A percentile compares a stretch with the other conserved stretches of the same genome.
Evolutionary conservation across 2,113 vertebrate species (phyloP).

Genomic region (Pluvianellus socialis): DNA sequence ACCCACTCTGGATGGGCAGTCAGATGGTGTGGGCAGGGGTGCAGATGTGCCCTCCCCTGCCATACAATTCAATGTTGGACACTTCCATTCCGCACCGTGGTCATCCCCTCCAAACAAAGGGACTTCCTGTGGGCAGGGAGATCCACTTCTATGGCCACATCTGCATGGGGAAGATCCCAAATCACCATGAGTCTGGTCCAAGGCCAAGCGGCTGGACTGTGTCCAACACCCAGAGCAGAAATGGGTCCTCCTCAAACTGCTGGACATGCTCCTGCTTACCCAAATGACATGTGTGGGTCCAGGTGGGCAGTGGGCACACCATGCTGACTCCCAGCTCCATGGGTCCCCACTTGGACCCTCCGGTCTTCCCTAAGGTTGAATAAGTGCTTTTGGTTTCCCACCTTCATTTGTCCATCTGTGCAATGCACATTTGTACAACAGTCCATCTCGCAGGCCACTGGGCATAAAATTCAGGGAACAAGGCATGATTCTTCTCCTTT

Average conservation of each 20-base stretch:
- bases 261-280: not conserved
- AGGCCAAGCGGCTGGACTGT: no score
- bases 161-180: not conserved
- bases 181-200: not conserved
- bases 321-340: not conserved
- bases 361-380: not conserved
- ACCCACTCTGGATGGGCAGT: not conserved
- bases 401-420: not conserved
- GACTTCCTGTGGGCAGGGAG: not conserved
- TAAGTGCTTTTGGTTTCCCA: not conserved
- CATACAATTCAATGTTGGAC: not conserved
- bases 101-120: not conserved
- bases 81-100: not conserved
- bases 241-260: not conserved
- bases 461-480: not conserved
- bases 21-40: accelerated
- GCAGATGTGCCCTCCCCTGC: not conserved
- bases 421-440: not conserved
- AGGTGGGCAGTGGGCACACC: not conserved
- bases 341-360: not conserved
- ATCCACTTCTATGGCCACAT: not conserved
- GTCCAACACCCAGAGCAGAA: not conserved
- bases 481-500: not conserved
- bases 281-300: not conserved
- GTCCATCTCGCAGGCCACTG: accelerated